Base-by-base conservation (phyloP, 2,888 invertebrate genomes). In the Troides oblongomaculatus region DNA sequence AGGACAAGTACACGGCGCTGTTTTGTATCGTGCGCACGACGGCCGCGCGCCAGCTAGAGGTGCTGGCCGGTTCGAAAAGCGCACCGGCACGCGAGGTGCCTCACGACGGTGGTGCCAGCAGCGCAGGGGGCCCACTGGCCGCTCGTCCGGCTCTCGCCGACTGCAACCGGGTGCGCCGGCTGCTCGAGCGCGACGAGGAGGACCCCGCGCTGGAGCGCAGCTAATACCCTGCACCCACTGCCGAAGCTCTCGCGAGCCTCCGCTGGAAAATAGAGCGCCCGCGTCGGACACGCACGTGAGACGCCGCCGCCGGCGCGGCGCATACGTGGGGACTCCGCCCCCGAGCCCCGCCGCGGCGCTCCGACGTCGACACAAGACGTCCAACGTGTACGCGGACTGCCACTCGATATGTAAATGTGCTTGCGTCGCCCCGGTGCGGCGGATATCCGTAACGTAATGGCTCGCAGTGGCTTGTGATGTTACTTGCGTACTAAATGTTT, bases 1-100 rank as follows among this genome's bases (percentile, higher is more conserved):
- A 92, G 75, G 94, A 94, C 76, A 94, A 94, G 83, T 95, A 94
- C 84, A 83, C 88, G 74, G 92, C 93, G 73, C 92, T 94, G 77
- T 86, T 93, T 79, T 89, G 93, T 70, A 92, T 94, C 69, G 93
- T 94, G 85, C 92, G 94, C 77, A 87, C 93, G 36, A 81, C 91
- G 50, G 94, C 94, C 79, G 86, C 89, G 73, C 93, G 93, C 69
- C 89, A 93, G 69, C 87, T 95, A 67, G 93, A 93, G 81, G 85
- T 93, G 60, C 90, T 91, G 75, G 90, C 89, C 78, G 81, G 78
- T 63, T 70, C 76, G 77, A 60, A 71, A 74, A 87, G 86, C 72
- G 82, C 86, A 71, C 56, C 70, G 68, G 71, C 66, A 69, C 82
- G 65, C 69, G 93, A 93, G 76, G 92, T 92, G 81, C 70, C 64